Conservation (phyloP, 1,140 invertebrate species). For the Drosophila punjabiensis region DNA sequence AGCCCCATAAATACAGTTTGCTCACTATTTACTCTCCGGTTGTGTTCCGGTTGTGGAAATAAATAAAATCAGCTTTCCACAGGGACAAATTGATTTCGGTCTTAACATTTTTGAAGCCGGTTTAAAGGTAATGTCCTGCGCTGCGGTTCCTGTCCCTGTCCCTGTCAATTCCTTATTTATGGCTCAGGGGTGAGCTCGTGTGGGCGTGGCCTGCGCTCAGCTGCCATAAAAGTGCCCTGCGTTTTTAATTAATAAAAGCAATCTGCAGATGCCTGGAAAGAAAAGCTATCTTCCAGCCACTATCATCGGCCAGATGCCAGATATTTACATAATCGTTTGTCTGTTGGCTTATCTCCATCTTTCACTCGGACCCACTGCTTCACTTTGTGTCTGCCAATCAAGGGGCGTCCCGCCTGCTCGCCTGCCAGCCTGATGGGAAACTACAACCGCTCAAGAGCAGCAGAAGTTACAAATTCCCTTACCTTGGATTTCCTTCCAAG, state of each 20-base stretch:
- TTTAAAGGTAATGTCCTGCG: neutral
- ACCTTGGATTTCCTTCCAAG: conserved; percentile 45
- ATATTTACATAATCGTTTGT: conserved; percentile 67
- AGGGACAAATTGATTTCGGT: conserved; percentile 3
- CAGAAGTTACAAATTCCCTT: conserved; percentile 58
- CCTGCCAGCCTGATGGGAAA: conserved; percentile 11
- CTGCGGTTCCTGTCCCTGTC: neutral
- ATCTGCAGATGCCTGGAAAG: conserved; percentile 35
- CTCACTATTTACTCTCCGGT: neutral
- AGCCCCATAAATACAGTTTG: neutral
- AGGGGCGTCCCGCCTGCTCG: neutral
- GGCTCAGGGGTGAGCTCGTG: neutral
- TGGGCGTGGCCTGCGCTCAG: neutral
- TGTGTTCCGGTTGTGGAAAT: neutral
- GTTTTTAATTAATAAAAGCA: conserved; percentile 66
- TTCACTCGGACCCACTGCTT: conserved; percentile 35
- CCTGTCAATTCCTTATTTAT: conserved; percentile 6
- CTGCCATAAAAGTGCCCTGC: conserved; percentile 43
- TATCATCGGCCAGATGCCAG: conserved; percentile 40
- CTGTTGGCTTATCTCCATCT: conserved; percentile 60
- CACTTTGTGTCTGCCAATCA: conserved; percentile 58
- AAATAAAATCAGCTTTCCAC: neutral
- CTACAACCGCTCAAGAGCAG: conserved; percentile 37
- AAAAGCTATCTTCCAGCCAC: conserved; percentile 25
- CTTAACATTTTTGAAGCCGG: conserved; percentile 9